phyloP scores from a whole-genome alignment of 2,113 vertebrate genomes.

The Odocoileus virginianus region DNA sequence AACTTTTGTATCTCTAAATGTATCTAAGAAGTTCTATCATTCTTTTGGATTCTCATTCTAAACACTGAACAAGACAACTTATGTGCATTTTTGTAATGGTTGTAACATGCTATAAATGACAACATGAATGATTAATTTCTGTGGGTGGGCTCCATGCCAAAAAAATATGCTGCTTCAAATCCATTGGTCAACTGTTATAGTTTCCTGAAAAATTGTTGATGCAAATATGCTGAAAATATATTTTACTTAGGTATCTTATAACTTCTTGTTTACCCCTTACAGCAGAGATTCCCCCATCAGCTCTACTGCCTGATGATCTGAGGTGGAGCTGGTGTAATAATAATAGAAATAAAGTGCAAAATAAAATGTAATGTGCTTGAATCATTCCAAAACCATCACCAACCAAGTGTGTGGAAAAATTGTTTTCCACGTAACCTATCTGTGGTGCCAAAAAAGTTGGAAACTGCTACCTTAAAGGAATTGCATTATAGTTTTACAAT shows the following conservation, averaged over 20 bases:
- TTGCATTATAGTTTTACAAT: neutral
- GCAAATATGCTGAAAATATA: neutral
- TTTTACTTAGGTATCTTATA: neutral
- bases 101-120: neutral
- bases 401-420: neutral
- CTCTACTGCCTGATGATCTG: neutral
- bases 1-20: neutral
- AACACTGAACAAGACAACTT: neutral
- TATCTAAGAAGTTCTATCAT: neutral
- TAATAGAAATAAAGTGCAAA: neutral
- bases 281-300: neutral
- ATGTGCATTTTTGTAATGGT: neutral
- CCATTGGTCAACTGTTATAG: neutral
- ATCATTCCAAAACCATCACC: neutral
- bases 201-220: neutral
- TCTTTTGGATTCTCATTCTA: neutral
- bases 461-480: neutral
- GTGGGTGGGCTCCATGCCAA: neutral
- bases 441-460: neutral
- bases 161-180: neutral
- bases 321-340: neutral
- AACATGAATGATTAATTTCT: neutral
- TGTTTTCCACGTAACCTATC: neutral
- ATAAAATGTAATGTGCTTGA: neutral
- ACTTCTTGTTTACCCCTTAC: neutral